Evolutionary conservation across 1,140 invertebrate species (phyloP), one percentile per base, ranked within the genome.

Genomic region (Episyrphus balteatus): DNA sequence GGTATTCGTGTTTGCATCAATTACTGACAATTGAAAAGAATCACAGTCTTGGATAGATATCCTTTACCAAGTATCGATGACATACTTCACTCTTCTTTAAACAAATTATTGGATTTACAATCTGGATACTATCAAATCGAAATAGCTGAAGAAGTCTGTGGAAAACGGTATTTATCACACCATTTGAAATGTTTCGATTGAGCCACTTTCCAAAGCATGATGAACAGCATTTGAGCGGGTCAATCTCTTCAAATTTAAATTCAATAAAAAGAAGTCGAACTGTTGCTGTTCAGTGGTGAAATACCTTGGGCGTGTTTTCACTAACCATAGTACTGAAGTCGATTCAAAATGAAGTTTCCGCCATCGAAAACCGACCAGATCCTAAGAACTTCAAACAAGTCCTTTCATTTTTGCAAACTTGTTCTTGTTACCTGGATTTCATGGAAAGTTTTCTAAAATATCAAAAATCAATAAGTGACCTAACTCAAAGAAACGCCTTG

Each of bases 121-220:
- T 21, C 55, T 18, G 67, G 66, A 8, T 70, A 69, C 38, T 65
- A 55, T 48, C 69, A 70, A 47, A 53, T 71, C 8, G 50, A 51
- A 12, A 51, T 72, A 6, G 42, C 31, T 10, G 21, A 51, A 8
- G 48, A 53, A 13, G 57, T 63, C 42, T 44, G 54, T 8, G 55
- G 60, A 64, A 61, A 32, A 75, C 73, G 2, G 69, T 65, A 1
- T 73, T 74, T 43, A 58, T 57, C 1, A 67, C 59, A 3, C 62
- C 61, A 7, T 55, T 66, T 15, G 68, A 68, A 1, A 50, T 62
- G 9, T 72, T 26, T 26, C 21, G 55, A 17, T 73, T 68, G 44
- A n/a, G n/a, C n/a, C n/a, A n/a, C n/a, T n/a, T n/a, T 69, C 46
- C 61, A 66, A 41, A 39, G 70, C 9, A n/a, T 67, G 2, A 63